phyloP scores from a whole-genome alignment of 2,888 invertebrate species.

The Luperina nickerlii region DNA sequence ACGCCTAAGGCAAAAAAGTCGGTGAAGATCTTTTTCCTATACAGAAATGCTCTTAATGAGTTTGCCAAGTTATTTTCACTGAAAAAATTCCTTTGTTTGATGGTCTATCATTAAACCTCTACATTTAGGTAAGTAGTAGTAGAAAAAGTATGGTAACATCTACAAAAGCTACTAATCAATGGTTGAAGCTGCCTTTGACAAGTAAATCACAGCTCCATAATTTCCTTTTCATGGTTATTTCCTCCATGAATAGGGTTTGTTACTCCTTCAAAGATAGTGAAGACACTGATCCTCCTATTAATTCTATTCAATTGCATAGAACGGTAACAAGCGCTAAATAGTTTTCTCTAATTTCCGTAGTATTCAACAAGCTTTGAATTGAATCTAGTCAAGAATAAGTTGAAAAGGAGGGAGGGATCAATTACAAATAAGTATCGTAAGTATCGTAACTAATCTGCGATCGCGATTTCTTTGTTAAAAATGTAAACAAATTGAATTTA shows the following conservation, averaged over 20 bases:
- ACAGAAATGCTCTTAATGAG: not conserved
- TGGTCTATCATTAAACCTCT: not conserved
- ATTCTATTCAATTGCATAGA: not conserved
- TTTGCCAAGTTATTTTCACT: not conserved
- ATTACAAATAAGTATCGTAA: not conserved
- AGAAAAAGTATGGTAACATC: not conserved
- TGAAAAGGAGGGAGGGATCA: not conserved
- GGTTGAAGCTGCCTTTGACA: not conserved
- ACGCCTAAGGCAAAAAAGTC: not conserved
- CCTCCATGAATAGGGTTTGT: not conserved
- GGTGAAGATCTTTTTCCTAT: not conserved
- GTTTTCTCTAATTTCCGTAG: not conserved
- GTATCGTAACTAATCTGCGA: not conserved
- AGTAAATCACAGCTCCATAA: constrained; percentile 5
- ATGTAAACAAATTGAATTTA: too few relatives aligned
- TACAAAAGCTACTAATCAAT: not conserved
- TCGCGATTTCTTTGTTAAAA: too few relatives aligned
- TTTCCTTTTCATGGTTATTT: constrained; percentile 10
- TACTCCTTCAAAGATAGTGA: constrained; percentile 8
- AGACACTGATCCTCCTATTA: constrained; percentile 23
- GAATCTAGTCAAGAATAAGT: too few relatives aligned
- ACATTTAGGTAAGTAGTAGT: not conserved
- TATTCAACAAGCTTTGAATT: constrained; percentile 5
- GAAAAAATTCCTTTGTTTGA: not conserved
- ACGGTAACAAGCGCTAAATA: not conserved